These are phyloP conservation scores for Pristionchus arcanus DNA, from an alignment of 2,888 invertebrate species.

Conservation along the genomic window DNA sequence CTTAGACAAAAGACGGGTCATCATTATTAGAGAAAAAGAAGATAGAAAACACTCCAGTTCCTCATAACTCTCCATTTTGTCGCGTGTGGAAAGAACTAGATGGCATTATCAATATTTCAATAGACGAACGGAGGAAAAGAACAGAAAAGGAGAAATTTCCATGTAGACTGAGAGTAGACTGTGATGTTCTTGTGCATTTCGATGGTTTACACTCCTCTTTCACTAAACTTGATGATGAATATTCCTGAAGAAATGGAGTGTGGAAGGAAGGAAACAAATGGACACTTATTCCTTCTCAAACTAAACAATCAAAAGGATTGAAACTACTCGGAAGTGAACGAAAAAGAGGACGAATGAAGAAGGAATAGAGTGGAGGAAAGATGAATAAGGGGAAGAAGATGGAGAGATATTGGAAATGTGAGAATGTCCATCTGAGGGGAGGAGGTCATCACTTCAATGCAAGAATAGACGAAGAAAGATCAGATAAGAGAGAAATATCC, in stretches of 20 bases:
- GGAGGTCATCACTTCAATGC: not conserved
- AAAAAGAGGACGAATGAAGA: conserved; percentile 26
- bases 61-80: conserved; percentile 12
- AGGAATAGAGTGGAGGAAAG: not conserved
- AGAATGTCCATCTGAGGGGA: not conserved
- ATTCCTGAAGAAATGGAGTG: not conserved
- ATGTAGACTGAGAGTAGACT: not conserved
- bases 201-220: not conserved
- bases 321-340: conserved; percentile 9
- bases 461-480: conserved; percentile 1
- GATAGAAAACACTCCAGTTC: not conserved
- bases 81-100: not conserved
- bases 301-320: not conserved
- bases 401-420: not conserved
- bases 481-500: conserved; percentile 30
- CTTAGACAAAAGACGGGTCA: not conserved
- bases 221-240: not conserved
- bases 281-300: not conserved
- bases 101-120: conserved; percentile 23
- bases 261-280: not conserved
- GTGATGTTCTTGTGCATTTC: not conserved
- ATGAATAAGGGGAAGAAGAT: not conserved
- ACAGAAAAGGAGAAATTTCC: not conserved
- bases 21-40: conserved; percentile 25
- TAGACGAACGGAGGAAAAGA: not conserved